Conservation (phyloP, 1,140 invertebrate species). For the Drosophila eugracilis region DNA sequence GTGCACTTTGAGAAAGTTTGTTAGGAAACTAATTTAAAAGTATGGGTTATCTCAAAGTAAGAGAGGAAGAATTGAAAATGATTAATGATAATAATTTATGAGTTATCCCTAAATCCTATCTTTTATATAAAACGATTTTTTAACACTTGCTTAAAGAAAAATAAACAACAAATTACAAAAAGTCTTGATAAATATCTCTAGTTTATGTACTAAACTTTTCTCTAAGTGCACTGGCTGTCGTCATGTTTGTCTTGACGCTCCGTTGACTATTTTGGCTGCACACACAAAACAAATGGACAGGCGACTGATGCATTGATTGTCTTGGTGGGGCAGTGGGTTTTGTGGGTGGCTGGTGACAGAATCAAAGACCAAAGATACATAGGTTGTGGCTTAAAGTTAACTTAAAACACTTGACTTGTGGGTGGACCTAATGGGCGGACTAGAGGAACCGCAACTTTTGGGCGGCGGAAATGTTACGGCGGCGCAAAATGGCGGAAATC, state of each 20-base stretch:
- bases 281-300: constrained; percentile 66
- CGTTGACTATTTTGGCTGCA: constrained; percentile 70
- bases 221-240: constrained; percentile 16
- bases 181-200: no score
- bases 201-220: background rate
- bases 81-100: no score
- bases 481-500: constrained; percentile 75
- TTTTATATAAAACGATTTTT: no score
- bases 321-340: background rate
- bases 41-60: background rate
- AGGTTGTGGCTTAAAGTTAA: constrained; percentile 28
- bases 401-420: constrained; percentile 41
- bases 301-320: constrained; percentile 47
- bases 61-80: background rate
- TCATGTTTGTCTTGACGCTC: constrained; percentile 82
- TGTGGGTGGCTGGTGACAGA: background rate
- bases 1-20: background rate
- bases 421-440: constrained; percentile 4
- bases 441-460: constrained; percentile 3
- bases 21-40: background rate
- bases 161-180: no score
- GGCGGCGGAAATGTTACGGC: constrained; percentile 41
- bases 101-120: no score
- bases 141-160: no score
- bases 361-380: constrained; percentile 1